Evolutionary conservation across 2,888 invertebrate genomes (phyloP).

Genomic region (Phlogophora meticulosa): DNA sequence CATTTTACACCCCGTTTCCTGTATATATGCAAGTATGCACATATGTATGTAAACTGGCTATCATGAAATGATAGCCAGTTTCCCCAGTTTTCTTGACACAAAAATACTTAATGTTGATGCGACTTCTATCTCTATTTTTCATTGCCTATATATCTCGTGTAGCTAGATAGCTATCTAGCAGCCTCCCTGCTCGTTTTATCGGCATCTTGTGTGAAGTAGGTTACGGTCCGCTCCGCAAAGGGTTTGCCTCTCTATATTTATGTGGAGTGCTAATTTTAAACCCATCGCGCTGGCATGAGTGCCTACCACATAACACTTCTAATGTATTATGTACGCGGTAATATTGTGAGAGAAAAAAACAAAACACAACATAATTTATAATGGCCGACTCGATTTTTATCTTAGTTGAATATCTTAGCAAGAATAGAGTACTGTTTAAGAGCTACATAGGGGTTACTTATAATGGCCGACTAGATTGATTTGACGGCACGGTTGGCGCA

Average conservation of each 20-base stretch:
- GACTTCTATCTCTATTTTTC: too few species aligned
- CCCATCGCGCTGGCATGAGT: conserved; percentile 40
- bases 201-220: conserved; percentile 26
- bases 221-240: conserved; percentile 34
- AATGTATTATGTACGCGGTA: background rate
- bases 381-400: background rate
- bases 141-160: too few species aligned
- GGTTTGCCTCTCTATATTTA: conserved; percentile 38
- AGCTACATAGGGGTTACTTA: too few species aligned
- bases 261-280: conserved; percentile 51
- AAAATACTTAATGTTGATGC: too few species aligned
- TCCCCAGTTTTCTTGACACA: too few species aligned
- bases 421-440: too few species aligned
- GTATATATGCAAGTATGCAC: too few species aligned
- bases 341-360: background rate
- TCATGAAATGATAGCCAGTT: too few species aligned
- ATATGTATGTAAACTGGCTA: too few species aligned
- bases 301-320: conserved; percentile 6
- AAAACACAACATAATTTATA: background rate
- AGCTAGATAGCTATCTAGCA: background rate
- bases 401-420: background rate
- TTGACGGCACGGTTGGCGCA: too few species aligned
- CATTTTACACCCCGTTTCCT: too few species aligned
- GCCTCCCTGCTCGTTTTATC: conserved; percentile 30
- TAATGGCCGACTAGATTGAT: too few species aligned